phyloP scores from a whole-genome alignment of 2,797 vertebrate species.

The Centropyge bicolor region DNA sequence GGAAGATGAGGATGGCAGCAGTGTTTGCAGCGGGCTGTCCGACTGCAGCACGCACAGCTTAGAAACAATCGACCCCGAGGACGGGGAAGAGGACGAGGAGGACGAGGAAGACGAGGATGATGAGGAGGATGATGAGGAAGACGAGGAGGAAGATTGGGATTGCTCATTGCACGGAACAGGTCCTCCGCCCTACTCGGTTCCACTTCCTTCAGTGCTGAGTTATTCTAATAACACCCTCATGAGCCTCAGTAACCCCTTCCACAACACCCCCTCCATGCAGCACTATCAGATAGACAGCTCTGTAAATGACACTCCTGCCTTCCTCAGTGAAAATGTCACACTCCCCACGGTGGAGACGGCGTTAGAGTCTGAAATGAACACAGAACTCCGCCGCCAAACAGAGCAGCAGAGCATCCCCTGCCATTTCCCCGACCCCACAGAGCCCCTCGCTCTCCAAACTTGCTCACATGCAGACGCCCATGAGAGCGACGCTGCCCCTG shows the following conservation, averaged over 20 bases:
- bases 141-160: constrained; percentile 86
- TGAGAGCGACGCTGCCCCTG: constrained; percentile 79
- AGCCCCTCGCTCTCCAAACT: constrained; percentile 42
- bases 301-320: constrained; percentile 72
- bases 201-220: constrained; percentile 91
- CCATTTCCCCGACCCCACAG: constrained; percentile 75
- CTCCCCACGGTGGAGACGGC: constrained; percentile 82
- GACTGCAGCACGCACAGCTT: constrained; percentile 96
- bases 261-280: constrained; percentile 83
- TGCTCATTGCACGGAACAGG: constrained; percentile 78
- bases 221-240: constrained; percentile 88
- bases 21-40: constrained; percentile 93
- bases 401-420: constrained; percentile 82
- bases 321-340: constrained; percentile 74
- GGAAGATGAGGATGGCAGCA: constrained; percentile 89
- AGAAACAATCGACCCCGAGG: constrained; percentile 92
- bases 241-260: constrained; percentile 86
- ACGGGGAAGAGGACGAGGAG: constrained; percentile 90
- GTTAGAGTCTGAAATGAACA: constrained; percentile 88
- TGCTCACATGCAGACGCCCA: constrained; percentile 54
- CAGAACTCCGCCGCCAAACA: constrained; percentile 85
- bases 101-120: constrained; percentile 90
- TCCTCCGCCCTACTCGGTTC: constrained; percentile 81
- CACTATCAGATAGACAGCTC: constrained; percentile 89
- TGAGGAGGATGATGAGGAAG: constrained; percentile 90